These are phyloP conservation scores for Epizoanthus ramosus DNA, from an alignment of 92 coral and sea anemone genomes.

Conservation along the genomic window DNA sequence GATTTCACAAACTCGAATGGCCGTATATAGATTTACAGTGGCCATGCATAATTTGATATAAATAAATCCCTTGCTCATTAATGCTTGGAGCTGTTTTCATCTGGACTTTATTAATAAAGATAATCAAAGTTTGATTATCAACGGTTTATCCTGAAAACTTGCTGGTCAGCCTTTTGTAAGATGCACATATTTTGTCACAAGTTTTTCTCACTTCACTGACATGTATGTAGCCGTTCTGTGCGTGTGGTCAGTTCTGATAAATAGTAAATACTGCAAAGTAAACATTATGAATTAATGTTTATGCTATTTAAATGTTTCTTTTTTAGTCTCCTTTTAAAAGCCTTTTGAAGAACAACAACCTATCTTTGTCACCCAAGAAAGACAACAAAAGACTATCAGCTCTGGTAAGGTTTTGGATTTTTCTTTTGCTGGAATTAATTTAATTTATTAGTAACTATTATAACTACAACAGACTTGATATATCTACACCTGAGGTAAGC, in stretches of 20 bases:
- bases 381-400: constrained; percentile 77
- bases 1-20: too few relatives aligned
- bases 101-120: too few relatives aligned
- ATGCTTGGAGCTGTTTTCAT: too few relatives aligned
- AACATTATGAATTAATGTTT: not conserved
- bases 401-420: constrained; percentile 61
- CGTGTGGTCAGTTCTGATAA: not conserved
- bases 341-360: constrained; percentile 88
- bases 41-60: too few relatives aligned
- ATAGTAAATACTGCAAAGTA: too few relatives aligned
- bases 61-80: not conserved
- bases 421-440: too few relatives aligned
- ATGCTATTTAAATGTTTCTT: not conserved
- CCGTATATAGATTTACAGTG: too few relatives aligned
- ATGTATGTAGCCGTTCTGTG: too few relatives aligned
- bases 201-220: not conserved
- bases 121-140: not conserved
- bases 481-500: too few relatives aligned
- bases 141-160: not conserved
- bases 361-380: constrained; percentile 87
- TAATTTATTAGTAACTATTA: too few relatives aligned
- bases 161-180: not conserved
- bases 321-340: constrained; percentile 90
- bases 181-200: not conserved
- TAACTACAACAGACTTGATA: too few relatives aligned